Percentiles rank a stretch among this genome's conserved stretches.
Evolutionary conservation across 2,113 vertebrate genomes (phyloP).

Genomic region (Muntiacus muntjak): DNA sequence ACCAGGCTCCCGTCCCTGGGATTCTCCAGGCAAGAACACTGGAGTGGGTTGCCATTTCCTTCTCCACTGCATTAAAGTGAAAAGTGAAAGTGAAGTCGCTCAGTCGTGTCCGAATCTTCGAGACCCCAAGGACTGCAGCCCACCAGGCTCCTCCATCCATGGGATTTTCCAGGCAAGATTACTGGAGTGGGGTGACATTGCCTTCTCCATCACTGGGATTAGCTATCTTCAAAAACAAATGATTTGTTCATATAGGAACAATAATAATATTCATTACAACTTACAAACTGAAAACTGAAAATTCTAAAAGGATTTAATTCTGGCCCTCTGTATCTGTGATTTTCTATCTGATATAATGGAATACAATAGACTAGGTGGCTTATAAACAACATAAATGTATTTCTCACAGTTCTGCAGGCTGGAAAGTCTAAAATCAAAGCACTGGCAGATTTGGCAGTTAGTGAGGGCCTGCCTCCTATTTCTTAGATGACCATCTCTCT

Average conservation of each 20-base stretch:
- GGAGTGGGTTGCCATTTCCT: too few species aligned
- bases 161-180: too few species aligned
- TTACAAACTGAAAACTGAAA: neutral
- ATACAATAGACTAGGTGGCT: neutral
- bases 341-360: neutral
- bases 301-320: neutral
- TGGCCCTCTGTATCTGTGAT: neutral
- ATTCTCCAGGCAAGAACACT: too few species aligned
- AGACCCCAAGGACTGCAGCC: too few species aligned
- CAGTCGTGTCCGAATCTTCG: too few species aligned
- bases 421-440: neutral
- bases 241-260: neutral
- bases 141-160: too few species aligned
- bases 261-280: neutral
- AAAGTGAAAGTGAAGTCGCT: too few species aligned
- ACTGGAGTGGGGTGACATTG: too few species aligned
- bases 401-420: neutral
- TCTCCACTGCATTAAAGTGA: too few species aligned
- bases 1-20: neutral
- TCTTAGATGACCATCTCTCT: neutral
- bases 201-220: too few species aligned
- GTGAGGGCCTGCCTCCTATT: neutral
- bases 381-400: neutral
- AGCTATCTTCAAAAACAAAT: neutral
- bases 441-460: neutral